Conservation (phyloP, 2,888 invertebrate species). For the Synanthedon formicaeformis region DNA sequence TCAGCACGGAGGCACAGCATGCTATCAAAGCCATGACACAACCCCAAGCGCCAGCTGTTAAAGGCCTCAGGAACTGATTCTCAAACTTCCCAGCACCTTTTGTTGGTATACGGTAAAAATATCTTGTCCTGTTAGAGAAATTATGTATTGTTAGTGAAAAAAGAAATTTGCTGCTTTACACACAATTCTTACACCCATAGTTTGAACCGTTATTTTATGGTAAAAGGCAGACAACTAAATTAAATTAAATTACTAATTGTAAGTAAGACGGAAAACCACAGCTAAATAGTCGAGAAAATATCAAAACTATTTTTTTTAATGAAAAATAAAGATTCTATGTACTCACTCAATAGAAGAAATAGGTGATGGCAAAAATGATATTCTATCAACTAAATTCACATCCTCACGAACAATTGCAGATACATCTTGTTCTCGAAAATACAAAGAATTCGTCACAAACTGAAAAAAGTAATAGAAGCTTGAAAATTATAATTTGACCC, state of each 20-base stretch:
- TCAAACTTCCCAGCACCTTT: constrained; percentile 44
- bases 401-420: constrained; percentile 25
- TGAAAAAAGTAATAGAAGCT: constrained; percentile 7
- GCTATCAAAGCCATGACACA: constrained; percentile 26
- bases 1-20: constrained; percentile 35
- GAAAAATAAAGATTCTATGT: background rate
- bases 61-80: constrained; percentile 58
- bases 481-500: too few relatives aligned
- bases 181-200: too few relatives aligned
- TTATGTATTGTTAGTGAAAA: too few relatives aligned
- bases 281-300: too few relatives aligned
- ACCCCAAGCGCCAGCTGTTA: constrained; percentile 46
- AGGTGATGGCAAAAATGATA: constrained; percentile 21
- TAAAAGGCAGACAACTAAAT: too few relatives aligned
- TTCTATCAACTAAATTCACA: constrained; percentile 11
- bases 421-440: constrained; percentile 36
- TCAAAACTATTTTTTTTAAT: background rate
- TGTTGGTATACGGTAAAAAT: constrained; percentile 44
- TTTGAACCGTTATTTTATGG: too few relatives aligned
- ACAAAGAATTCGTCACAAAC: constrained; percentile 28
- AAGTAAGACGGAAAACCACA: too few relatives aligned
- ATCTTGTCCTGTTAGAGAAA: constrained; percentile 28
- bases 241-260: too few relatives aligned
- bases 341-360: constrained; percentile 39
- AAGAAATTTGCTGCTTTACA: too few relatives aligned